Conservation (phyloP, 2,113 vertebrate species). For the Takifugu bimaculatus region DNA sequence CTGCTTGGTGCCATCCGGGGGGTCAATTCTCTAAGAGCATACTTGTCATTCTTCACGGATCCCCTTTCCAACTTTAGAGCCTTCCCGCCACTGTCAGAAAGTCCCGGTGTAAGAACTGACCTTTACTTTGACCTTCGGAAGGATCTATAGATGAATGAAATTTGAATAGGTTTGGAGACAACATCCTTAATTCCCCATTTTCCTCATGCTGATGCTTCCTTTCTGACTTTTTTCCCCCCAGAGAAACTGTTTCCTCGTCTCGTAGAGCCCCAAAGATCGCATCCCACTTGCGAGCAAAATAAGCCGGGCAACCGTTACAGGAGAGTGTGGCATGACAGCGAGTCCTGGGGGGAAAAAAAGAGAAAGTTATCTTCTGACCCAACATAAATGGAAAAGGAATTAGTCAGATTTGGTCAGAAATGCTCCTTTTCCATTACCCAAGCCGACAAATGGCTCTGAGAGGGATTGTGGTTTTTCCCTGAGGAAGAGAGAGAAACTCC, state of each 20-base stretch:
- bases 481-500: constrained; percentile 28
- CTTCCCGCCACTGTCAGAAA: constrained; percentile 10
- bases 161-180: no score
- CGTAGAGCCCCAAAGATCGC: not conserved
- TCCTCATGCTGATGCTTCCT: no score
- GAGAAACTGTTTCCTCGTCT: not conserved
- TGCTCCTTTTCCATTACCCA: constrained; percentile 66
- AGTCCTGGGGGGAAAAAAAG: not conserved
- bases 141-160: not conserved
- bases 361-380: constrained; percentile 15
- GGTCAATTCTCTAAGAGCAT: constrained; percentile 43
- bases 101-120: not conserved
- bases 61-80: constrained; percentile 35
- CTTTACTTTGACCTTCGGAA: not conserved
- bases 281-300: constrained; percentile 14
- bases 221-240: no score
- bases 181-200: no score
- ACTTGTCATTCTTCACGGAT: constrained; percentile 48
- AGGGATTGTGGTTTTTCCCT: constrained; percentile 66
- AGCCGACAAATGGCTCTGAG: constrained; percentile 66
- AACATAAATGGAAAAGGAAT: constrained; percentile 66
- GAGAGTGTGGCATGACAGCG: constrained; percentile 5
- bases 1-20: constrained; percentile 27
- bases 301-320: not conserved
- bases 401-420: constrained; percentile 54